phyloP scores from a whole-genome alignment of 2,797 vertebrate genomes.

The Anableps anableps region DNA sequence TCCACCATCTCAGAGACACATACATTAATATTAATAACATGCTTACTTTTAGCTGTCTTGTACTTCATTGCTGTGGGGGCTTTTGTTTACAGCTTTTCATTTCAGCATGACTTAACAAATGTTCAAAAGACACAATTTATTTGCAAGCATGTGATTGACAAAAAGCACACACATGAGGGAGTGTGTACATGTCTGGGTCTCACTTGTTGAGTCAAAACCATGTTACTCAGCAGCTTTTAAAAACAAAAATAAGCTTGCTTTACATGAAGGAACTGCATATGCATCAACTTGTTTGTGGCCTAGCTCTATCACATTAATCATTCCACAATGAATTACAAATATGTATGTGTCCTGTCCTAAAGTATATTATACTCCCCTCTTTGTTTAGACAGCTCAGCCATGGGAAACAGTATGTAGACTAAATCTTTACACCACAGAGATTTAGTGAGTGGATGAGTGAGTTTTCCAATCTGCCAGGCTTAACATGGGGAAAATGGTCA shows the following conservation, averaged over 20 bases:
- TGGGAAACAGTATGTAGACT: slow-evolving; percentile 62
- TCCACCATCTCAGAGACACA: slow-evolving; percentile 15
- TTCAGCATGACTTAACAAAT: slow-evolving; percentile 15
- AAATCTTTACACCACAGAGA: slow-evolving; percentile 62
- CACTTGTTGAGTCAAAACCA: slow-evolving; percentile 21
- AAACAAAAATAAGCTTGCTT: slow-evolving; percentile 50
- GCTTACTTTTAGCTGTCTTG: slow-evolving; percentile 23
- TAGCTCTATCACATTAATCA: slow-evolving; percentile 53
- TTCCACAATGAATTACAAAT: slow-evolving; percentile 36
- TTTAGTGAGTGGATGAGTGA: slow-evolving; percentile 56
- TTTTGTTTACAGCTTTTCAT: slow-evolving; percentile 12
- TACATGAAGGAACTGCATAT: slow-evolving; percentile 23
- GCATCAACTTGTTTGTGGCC: slow-evolving; percentile 35
- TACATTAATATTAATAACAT: slow-evolving; percentile 34
- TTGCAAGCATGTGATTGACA: not conserved
- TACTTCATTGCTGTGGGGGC: slow-evolving; percentile 15
- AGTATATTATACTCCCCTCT: slow-evolving; percentile 54
- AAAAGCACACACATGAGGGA: slow-evolving; percentile 1
- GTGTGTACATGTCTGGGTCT: slow-evolving; percentile 27
- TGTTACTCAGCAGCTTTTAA: slow-evolving; percentile 40
- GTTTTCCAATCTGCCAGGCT: slow-evolving; percentile 46
- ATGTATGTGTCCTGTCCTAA: slow-evolving; percentile 55
- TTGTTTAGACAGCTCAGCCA: slow-evolving; percentile 67
- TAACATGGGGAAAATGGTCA: slow-evolving; percentile 26
- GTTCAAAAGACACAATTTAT: slow-evolving; percentile 8